Evolutionary conservation across 2,888 invertebrate species (phyloP), one percentile per base, ranked within the genome.

Genomic region (Gymnoscelis rufifasciata): DNA sequence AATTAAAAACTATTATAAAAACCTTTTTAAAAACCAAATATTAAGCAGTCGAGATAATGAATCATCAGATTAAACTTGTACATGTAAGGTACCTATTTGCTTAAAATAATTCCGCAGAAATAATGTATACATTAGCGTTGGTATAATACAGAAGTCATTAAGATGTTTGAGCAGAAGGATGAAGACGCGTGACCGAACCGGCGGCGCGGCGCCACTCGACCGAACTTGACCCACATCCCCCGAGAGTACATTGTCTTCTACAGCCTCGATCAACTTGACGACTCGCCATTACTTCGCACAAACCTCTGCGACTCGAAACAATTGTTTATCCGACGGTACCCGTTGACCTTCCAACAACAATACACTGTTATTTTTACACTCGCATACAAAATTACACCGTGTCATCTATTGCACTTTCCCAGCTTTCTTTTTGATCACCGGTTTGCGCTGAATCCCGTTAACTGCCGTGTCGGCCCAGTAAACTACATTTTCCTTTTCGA

Each of bases 161-260:
- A 31, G 31, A 31, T 31, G 31, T 31, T 31, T 14, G 15, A n/a
- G 11, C 19, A 33, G 31, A n/a, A 7, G 7, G 19, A 31, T 47
- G 46, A 51, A 59, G 60, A 66, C 65, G 74, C 74, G 72, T 77
- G 71, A 76, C 68, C 57, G 59, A 52, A 60, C 59, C 46, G 45
- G 59, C 70, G 66, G 19, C 70, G n/a, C 62, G 43, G 59, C 70
- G 66, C 62, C 68, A 64, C 59, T 71, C 62, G 62, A 68, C 58
- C 66, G 73, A 83, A 84, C 86, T 87, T 87, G 86, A 84, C 87
- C 83, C 64, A 86, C 83, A 78, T 82, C 69, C 68, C 68, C 59
- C 58, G 60, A 71, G 73, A 75, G 68, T 64, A 78, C 66, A 86
- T 86, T 87, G 86, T 87, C 73, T 83, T 71, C 56, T 40, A 50